Conservation (phyloP, 2,113 vertebrate genomes). For the Caloenas nicobarica region DNA sequence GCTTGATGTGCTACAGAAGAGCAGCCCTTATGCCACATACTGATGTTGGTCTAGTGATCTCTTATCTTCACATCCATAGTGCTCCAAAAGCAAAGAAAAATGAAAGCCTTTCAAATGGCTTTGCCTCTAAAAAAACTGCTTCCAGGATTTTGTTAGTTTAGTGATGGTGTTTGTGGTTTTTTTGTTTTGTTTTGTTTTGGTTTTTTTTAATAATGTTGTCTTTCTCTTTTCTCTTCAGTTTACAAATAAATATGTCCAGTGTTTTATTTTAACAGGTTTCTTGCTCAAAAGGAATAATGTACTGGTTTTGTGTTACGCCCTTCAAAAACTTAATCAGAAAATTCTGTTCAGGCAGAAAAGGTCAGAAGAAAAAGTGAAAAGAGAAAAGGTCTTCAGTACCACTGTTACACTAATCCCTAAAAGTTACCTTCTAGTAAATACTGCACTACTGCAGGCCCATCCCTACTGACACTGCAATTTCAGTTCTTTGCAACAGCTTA, state of each 20-base stretch:
- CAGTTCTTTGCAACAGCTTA: neutral
- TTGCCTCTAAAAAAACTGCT: neutral
- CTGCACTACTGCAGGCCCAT: neutral
- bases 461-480: neutral
- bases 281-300: neutral
- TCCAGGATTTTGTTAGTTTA: neutral
- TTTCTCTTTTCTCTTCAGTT: neutral
- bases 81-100: conserved; percentile 32
- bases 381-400: neutral
- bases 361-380: neutral
- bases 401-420: neutral
- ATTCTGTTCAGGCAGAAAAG: neutral
- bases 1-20: conserved; percentile 37
- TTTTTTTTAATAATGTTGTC: neutral
- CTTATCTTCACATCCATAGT: conserved; percentile 47
- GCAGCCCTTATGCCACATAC: conserved; percentile 1
- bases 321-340: conserved; percentile 20
- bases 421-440: neutral
- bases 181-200: no score
- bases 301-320: neutral
- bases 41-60: conserved; percentile 56
- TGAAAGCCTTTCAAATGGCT: conserved; percentile 27
- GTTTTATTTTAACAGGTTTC: neutral
- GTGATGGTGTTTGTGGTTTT: neutral
- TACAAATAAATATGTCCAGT: neutral